These are phyloP conservation scores for Carcina quercana DNA, from an alignment of 2,888 invertebrate species.

Conservation along the genomic window DNA sequence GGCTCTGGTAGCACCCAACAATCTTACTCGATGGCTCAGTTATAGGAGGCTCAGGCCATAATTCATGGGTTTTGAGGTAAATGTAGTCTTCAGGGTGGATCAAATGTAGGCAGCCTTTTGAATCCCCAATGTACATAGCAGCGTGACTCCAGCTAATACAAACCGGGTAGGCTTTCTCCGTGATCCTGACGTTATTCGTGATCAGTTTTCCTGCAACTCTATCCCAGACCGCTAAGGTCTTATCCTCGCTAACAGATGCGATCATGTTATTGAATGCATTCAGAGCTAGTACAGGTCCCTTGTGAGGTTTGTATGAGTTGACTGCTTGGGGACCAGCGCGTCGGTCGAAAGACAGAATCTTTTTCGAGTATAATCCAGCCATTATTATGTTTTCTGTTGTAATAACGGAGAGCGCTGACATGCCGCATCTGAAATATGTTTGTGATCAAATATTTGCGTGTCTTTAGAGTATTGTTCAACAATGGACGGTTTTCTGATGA, in stretches of 20 bases:
- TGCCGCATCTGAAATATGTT: conserved; percentile 58
- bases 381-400: conserved; percentile 60
- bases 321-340: conserved; percentile 53
- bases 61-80: conserved; percentile 40
- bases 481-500: no score
- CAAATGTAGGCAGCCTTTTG: conserved; percentile 55
- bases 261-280: conserved; percentile 55
- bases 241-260: conserved; percentile 75
- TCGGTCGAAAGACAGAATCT: conserved; percentile 68
- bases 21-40: conserved; percentile 52
- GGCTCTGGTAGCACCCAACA: conserved; percentile 51
- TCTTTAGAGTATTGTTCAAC: no score
- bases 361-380: conserved; percentile 72
- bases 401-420: conserved; percentile 70
- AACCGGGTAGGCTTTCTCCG: conserved; percentile 52
- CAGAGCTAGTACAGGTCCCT: conserved; percentile 64
- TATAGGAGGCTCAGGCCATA: conserved; percentile 52
- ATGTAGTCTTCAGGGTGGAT: conserved; percentile 47
- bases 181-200: conserved; percentile 45
- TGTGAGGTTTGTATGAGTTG: conserved; percentile 63
- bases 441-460: no score
- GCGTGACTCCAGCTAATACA: conserved; percentile 55
- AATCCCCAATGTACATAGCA: conserved; percentile 61
- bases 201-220: conserved; percentile 62
- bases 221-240: conserved; percentile 73